Evolutionary conservation across 2,113 vertebrate genomes (phyloP).

Genomic region (Megaleporinus macrocephalus): DNA sequence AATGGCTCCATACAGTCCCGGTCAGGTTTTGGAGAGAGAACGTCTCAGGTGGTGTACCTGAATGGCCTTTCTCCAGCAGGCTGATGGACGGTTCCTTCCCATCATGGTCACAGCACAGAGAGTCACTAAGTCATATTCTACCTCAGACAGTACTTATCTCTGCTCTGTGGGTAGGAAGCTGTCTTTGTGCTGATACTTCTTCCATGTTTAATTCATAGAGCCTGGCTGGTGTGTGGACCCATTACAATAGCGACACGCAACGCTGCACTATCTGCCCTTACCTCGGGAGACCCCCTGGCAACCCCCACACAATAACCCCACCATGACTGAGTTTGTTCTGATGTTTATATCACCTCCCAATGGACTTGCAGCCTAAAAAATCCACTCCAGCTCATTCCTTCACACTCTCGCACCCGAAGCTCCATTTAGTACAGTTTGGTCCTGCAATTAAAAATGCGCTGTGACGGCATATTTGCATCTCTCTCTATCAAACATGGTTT

Average conservation of each 20-base stretch:
- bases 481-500: not conserved
- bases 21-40: not conserved
- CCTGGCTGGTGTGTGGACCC: constrained; percentile 10
- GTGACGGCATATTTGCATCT: not conserved
- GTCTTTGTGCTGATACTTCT: constrained; percentile 33
- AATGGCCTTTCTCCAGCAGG: not conserved
- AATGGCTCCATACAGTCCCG: not conserved
- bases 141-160: constrained; percentile 20
- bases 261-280: not conserved
- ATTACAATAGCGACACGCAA: constrained; percentile 31
- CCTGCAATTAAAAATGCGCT: not conserved
- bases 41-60: not conserved
- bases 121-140: constrained; percentile 13
- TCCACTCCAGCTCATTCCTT: not conserved
- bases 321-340: constrained; percentile 27
- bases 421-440: not conserved
- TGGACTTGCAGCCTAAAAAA: constrained; percentile 19
- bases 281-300: constrained; percentile 19
- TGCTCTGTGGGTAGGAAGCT: constrained; percentile 21
- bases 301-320: not conserved
- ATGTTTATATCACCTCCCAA: constrained; percentile 40
- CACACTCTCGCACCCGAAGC: not conserved
- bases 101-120: constrained; percentile 17
- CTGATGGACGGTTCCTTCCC: not conserved
- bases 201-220: constrained; percentile 53